These are phyloP conservation scores for Sebastiscus tertius DNA, from an alignment of 2,797 vertebrate species.

Conservation along the genomic window DNA sequence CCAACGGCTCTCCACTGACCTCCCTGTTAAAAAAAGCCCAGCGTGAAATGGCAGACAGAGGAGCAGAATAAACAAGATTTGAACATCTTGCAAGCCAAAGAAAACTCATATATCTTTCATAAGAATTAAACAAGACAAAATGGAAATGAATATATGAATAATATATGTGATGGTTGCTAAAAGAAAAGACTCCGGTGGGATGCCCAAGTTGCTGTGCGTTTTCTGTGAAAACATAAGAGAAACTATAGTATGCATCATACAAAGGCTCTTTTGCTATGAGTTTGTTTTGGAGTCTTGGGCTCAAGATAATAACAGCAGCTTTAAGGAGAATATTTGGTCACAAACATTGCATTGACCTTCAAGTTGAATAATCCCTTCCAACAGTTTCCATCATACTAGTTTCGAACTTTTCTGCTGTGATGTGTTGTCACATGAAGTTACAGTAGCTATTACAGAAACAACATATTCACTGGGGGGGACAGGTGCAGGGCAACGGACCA, in stretches of 20 bases:
- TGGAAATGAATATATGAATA: not conserved
- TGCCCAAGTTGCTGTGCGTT: not conserved
- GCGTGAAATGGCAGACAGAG: not conserved
- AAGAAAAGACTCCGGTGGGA: not conserved
- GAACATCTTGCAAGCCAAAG: not conserved
- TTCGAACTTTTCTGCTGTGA: not conserved
- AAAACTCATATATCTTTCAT: not conserved
- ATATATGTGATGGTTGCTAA: not conserved
- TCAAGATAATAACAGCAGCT: not conserved
- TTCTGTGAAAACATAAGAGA: not conserved
- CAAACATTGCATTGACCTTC: not conserved
- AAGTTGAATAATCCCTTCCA: not conserved
- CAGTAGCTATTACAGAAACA: not conserved
- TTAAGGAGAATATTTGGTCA: not conserved
- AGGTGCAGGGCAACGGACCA: constrained; percentile 10
- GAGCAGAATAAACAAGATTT: not conserved
- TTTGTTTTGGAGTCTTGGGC: not conserved
- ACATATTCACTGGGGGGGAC: not conserved
- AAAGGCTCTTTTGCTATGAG: not conserved
- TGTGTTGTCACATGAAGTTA: not conserved
- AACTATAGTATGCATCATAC: not conserved
- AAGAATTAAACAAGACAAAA: not conserved
- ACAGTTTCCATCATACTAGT: not conserved
- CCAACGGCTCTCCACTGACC: not conserved
- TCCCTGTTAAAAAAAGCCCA: not conserved